Evolutionary conservation across 2,888 invertebrate species (phyloP), one percentile per base, ranked within the genome.

Genomic region (Luperina nickerlii): DNA sequence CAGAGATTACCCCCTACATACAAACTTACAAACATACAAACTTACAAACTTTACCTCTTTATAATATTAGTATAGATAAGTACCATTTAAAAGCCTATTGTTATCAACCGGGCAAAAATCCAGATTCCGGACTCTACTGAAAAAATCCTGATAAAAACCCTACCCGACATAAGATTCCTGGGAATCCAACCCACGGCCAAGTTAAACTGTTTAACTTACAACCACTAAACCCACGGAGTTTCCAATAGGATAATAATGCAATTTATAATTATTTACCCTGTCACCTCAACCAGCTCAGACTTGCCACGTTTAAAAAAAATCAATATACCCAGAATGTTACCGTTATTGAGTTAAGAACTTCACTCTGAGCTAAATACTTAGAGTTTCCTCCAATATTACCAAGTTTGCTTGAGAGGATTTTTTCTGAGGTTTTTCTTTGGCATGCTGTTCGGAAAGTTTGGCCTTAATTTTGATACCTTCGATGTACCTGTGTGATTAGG

Each of bases 291-390:
- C 27, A 42, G 38, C 27, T 68, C 48, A 2, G 18, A 20, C 82
- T 76, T 74, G 54, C 13, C 78, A 62, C 54, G 9, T 76, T 70
- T 2, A 7, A 57, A 62, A 74, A 80, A 86, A 84, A 84, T 79
- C 88, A 82, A 88, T 88, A 88, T 63, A 24, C 7, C 42, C 63
- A 42, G 75, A 81, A 80, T 81, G 79, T 81, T 73, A 57, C 79
- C 71, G 66, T 88, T 81, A 88, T 85, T 87, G 82, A 87, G 79
- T 87, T 87, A 18, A 45, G 60, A 87, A 87, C 79, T 88, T 83
- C 62, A 3, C 48, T 71, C 60, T 24, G 6, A 69, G 72, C 85
- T 87, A 83, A 88, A 87, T 86, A 82, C 85, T 81, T 24, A 38
- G 77, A 86, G 71, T 83, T 78, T 65, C 18, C 9, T 62, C 20